phyloP scores from a whole-genome alignment of 2,113 vertebrate genomes.

The Hippocampus zosterae region DNA sequence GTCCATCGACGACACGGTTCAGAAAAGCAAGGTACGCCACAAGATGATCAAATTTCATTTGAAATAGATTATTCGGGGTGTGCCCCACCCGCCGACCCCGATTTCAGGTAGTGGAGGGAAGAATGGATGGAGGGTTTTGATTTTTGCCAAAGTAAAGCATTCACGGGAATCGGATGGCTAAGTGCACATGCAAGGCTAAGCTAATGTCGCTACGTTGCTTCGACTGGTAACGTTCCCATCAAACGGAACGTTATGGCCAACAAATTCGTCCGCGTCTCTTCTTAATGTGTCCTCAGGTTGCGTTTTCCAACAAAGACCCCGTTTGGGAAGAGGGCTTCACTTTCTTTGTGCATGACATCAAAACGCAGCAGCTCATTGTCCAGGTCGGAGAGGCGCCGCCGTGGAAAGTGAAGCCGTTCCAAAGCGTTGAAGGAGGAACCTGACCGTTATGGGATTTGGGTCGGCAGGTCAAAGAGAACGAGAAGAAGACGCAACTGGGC shows the following conservation, averaged over 20 bases:
- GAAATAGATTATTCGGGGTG: too few species aligned
- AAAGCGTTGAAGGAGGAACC: not conserved
- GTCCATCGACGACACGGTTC: conserved; percentile 75
- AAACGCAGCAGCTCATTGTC: conserved; percentile 77
- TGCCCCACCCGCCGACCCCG: too few species aligned
- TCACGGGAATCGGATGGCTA: not conserved
- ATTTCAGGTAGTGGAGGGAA: too few species aligned
- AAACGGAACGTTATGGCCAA: too few species aligned
- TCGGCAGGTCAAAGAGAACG: conserved; percentile 81
- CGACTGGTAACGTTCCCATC: too few species aligned
- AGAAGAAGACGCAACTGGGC: conserved; percentile 80
- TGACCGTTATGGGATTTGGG: not conserved
- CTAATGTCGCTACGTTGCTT: not conserved
- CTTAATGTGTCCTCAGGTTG: conserved; percentile 67
- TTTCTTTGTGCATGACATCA: conserved; percentile 83
- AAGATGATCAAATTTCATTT: not conserved
- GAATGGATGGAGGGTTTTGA: too few species aligned
- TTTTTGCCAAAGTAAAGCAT: too few species aligned
- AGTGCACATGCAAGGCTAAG: not conserved
- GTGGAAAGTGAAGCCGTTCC: not conserved
- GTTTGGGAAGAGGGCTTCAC: conserved; percentile 88
- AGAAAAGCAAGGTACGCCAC: conserved; percentile 85
- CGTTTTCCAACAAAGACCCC: conserved; percentile 81
- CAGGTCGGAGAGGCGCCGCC: conserved; percentile 70
- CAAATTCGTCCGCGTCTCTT: not conserved